These are phyloP conservation scores for Pseudomugil tenellus DNA, from an alignment of 2,797 vertebrate species.

Conservation along the genomic window DNA sequence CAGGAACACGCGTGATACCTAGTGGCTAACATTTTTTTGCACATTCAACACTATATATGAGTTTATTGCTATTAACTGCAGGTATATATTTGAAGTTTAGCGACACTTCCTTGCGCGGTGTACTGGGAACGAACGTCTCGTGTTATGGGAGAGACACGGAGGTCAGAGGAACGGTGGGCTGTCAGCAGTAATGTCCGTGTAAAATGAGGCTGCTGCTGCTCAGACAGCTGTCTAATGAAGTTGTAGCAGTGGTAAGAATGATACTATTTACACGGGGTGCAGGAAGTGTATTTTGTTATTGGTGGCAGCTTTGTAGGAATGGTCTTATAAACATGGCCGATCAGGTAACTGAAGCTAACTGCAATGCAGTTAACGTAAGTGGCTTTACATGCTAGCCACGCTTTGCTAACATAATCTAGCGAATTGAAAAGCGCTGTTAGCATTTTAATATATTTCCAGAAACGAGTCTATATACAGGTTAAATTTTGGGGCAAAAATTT, in stretches of 20 bases:
- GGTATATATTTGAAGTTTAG: neutral
- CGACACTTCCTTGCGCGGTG: constrained; percentile 13
- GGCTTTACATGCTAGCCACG: constrained; percentile 62
- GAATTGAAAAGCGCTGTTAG: constrained; percentile 5
- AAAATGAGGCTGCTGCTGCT: constrained; percentile 42
- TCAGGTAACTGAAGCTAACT: constrained; percentile 60
- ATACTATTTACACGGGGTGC: neutral
- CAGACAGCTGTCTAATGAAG: constrained; percentile 44
- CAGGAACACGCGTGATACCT: neutral
- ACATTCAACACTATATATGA: neutral
- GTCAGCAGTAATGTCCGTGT: constrained; percentile 65
- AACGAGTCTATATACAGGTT: neutral
- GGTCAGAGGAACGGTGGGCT: constrained; percentile 64
- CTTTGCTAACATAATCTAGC: constrained; percentile 48
- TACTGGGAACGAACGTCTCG: constrained; percentile 36
- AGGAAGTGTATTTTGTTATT: neutral
- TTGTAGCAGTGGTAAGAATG: constrained; percentile 63
- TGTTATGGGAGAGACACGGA: constrained; percentile 75
- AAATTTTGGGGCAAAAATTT: neutral
- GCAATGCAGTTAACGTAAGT: constrained; percentile 69
- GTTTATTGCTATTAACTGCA: neutral
- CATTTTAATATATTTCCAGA: neutral
- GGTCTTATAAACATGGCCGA: constrained; percentile 67
- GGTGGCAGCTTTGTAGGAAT: constrained; percentile 21
- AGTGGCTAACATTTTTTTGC: neutral